These are phyloP conservation scores for Clunio marinus DNA, from an alignment of 2,888 invertebrate genomes.

Conservation along the genomic window DNA sequence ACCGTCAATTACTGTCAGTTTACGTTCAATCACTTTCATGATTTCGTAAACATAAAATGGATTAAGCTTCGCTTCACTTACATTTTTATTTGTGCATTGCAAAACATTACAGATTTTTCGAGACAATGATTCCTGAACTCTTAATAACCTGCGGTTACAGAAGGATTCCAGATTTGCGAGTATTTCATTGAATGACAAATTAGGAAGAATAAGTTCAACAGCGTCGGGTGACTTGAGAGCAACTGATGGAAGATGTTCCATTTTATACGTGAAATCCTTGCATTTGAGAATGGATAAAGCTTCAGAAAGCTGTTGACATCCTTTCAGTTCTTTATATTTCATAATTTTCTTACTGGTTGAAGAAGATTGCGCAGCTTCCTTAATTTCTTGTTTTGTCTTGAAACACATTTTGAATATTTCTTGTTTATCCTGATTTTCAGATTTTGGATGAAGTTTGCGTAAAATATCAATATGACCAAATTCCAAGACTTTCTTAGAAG, in stretches of 20 bases:
- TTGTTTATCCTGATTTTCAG: constrained; percentile 1
- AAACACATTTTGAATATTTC: neutral
- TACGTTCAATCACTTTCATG: neutral
- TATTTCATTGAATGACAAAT: constrained; percentile 3
- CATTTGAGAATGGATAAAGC: neutral
- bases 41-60: constrained; percentile 1
- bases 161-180: neutral
- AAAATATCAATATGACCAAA: constrained; percentile 2
- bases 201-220: constrained; percentile 14
- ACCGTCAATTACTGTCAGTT: neutral
- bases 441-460: neutral
- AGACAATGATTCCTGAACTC: constrained; percentile 13
- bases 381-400: neutral
- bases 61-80: constrained; percentile 13
- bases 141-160: constrained; percentile 2
- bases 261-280: constrained; percentile 3
- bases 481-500: neutral
- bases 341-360: neutral
- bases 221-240: constrained; percentile 8
- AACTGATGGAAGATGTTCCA: neutral
- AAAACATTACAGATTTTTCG: constrained; percentile 10
- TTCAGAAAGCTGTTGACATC: neutral
- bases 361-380: neutral
- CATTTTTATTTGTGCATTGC: neutral
- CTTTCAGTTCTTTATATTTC: neutral